Evolutionary conservation across 2,113 vertebrate species (phyloP).

Genomic region (Artemisiospiza belli): DNA sequence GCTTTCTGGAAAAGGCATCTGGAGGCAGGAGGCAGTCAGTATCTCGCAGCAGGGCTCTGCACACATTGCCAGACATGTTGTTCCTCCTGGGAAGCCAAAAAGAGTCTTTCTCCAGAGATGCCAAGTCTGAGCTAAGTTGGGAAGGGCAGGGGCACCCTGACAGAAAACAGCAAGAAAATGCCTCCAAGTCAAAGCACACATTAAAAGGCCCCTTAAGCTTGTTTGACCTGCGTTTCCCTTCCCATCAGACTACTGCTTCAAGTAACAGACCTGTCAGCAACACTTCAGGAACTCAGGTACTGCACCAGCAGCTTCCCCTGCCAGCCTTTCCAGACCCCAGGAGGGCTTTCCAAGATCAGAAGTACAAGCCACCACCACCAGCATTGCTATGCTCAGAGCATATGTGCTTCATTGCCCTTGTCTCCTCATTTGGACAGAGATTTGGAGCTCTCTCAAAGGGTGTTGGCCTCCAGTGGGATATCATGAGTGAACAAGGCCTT

Average conservation of each 20-base stretch:
- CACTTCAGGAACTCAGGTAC: not conserved
- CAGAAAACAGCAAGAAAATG: conserved; percentile 2
- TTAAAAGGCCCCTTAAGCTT: not conserved
- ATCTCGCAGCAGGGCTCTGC: conserved; percentile 5
- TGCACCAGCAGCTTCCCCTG: not conserved
- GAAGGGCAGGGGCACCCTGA: not conserved
- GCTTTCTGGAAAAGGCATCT: conserved; percentile 49
- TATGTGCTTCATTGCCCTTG: not conserved
- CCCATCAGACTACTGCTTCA: not conserved
- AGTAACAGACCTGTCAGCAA: not conserved
- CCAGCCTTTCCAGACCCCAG: not conserved
- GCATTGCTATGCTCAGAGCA: not conserved
- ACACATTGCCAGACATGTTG: not conserved
- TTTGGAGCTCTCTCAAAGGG: not conserved
- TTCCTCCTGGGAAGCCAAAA: conserved; percentile 7
- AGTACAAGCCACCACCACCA: not conserved
- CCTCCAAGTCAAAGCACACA: not conserved
- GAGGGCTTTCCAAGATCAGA: not conserved
- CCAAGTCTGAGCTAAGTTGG: not conserved
- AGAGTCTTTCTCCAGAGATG: not conserved
- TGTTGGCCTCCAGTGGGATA: not conserved
- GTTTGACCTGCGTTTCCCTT: not conserved
- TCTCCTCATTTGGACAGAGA: not conserved
- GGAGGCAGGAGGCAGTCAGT: not conserved
- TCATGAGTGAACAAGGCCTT: not conserved